Evolutionary conservation across 2,888 invertebrate genomes (phyloP), one percentile per base, ranked within the genome.

Genomic region (Plagodis dolabraria): DNA sequence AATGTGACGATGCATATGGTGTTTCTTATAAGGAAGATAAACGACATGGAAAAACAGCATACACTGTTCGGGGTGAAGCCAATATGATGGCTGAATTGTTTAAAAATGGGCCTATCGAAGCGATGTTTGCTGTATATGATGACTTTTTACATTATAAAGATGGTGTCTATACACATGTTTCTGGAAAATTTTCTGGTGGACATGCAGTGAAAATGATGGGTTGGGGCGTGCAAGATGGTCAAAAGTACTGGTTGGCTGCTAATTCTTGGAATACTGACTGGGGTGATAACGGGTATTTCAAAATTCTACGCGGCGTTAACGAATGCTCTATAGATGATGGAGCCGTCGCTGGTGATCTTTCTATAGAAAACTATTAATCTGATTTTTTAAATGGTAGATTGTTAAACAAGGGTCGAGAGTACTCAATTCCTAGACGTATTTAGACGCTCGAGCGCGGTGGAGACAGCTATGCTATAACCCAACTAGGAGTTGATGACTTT

Each of bases 231-330:
- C 95, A 96, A 59, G 90, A 94, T 44, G 93, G 93, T 5, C 93
- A 93, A 1, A 94, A 95, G 6, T 97, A 97, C 81, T 97, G 97
- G 97, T 89, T 96, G 8, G 94, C 96, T 64, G 97, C 96, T 57
- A 97, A 97, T 87, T 96, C 96, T 0, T 97, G 97, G 97, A 97
- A 97, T 83, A 90, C 92, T 0, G 96, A 96, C 79, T 98, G 97
- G 97, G 97, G 97, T 64, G 94, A 96, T 75, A 89, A 94, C 73
- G 96, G 96, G 0, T 96, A 91, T 80, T 96, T 97, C 89, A 96
- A 96, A 83, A 96, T 97, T 56, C 35, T 52, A 34, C 61, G 60
- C 9, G 69, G 65, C n/a, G 35, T 40, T 2, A 6, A 64, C 44
- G 53, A 56, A 48, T 60, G 56, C 34, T 8, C 6, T 0, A 54